phyloP scores from a whole-genome alignment of 2,888 invertebrate genomes.

The Caenorhabditis sp. region DNA sequence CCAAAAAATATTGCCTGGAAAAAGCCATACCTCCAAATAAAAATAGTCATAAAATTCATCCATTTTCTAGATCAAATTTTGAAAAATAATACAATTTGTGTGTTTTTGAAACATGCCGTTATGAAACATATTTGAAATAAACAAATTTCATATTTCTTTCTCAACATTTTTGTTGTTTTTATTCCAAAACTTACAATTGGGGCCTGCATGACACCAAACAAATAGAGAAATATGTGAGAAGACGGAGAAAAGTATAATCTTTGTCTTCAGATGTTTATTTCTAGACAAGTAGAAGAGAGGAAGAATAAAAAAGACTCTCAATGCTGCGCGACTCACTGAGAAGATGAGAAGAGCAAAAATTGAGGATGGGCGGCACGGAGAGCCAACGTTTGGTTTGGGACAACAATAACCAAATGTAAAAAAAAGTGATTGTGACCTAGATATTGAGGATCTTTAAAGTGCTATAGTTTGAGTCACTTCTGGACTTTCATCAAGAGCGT shows the following conservation, averaged over 20 bases:
- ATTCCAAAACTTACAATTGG: neutral
- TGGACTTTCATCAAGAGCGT: too few relatives aligned
- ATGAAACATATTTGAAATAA: neutral
- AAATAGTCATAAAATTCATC: neutral
- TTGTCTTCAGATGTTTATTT: slow-evolving; percentile 1
- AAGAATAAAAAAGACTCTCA: neutral
- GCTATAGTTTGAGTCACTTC: too few relatives aligned
- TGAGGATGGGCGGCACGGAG: neutral
- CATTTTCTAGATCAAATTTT: neutral
- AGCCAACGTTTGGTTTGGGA: neutral
- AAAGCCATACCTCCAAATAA: neutral
- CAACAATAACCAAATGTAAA: neutral
- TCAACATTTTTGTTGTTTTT: too few relatives aligned
- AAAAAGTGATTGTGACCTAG: neutral
- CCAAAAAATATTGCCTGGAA: too few relatives aligned
- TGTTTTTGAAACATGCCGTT: neutral
- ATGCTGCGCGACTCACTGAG: neutral
- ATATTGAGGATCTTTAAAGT: too few relatives aligned
- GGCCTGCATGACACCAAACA: neutral
- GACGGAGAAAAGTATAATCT: neutral
- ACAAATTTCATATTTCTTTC: too few relatives aligned
- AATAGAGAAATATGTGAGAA: neutral
- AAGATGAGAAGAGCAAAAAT: neutral
- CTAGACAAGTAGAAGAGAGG: neutral
- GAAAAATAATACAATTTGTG: neutral